Conservation (phyloP, 2,797 vertebrate species). For the Pyrocephalus nanus region DNA sequence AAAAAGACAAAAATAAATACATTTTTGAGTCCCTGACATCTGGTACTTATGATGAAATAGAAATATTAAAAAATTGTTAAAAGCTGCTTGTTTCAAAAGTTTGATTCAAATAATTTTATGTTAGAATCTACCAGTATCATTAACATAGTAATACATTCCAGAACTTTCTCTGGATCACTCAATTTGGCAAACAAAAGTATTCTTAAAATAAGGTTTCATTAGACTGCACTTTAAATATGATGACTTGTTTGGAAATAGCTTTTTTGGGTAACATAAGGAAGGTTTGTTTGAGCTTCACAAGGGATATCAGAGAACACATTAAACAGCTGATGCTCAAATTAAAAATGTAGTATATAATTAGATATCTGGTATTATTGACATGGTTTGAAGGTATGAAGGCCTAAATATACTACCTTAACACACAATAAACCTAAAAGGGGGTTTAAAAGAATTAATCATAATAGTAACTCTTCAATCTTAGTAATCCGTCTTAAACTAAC, state of each 20-base stretch:
- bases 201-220: conserved; percentile 63
- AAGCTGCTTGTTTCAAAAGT: conserved; percentile 68
- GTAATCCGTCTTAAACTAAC: not conserved
- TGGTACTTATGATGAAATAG: conserved; percentile 71
- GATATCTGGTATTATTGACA: not conserved
- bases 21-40: conserved; percentile 71
- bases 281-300: not conserved
- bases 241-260: conserved; percentile 51
- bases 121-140: conserved; percentile 48
- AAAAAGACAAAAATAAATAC: conserved; percentile 69
- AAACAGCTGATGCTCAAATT: conserved; percentile 9
- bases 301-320: not conserved
- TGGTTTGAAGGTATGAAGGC: not conserved
- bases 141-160: conserved; percentile 14
- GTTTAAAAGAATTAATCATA: not conserved
- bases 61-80: conserved; percentile 68
- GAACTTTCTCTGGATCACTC: conserved; percentile 35
- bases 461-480: not conserved
- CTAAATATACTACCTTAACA: not conserved
- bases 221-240: conserved; percentile 34
- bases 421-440: not conserved
- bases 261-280: not conserved
- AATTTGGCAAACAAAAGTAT: conserved; percentile 54
- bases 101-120: conserved; percentile 68
- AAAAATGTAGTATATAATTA: conserved; percentile 15